phyloP scores from a whole-genome alignment of 1,140 invertebrate genomes.

The Mylabris phalerata region DNA sequence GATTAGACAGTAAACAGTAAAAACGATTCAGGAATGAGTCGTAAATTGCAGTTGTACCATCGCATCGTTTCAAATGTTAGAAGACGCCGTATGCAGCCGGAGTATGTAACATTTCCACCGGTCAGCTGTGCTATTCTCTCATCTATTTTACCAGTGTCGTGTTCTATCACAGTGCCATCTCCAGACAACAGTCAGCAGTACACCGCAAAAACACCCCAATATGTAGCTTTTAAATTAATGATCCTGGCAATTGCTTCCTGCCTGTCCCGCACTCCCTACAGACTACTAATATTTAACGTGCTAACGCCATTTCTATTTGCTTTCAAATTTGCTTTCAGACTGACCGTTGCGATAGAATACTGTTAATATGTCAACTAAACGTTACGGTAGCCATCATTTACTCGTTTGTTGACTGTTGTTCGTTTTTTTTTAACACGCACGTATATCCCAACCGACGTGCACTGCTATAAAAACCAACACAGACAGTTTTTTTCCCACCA shows the following conservation, averaged over 20 bases:
- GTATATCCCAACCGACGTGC: too few species aligned
- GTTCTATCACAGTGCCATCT: constrained; percentile 45
- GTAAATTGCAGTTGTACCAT: constrained; percentile 24
- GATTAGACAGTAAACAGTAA: constrained; percentile 35
- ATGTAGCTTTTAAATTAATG: constrained; percentile 45
- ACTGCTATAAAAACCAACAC: too few species aligned
- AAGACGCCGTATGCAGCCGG: not conserved
- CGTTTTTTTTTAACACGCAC: constrained; percentile 10
- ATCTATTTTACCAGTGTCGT: constrained; percentile 40
- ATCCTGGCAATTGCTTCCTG: constrained; percentile 42
- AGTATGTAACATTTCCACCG: not conserved
- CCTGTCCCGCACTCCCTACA: constrained; percentile 31
- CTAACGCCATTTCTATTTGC: constrained; percentile 38
- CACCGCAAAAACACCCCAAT: constrained; percentile 44
- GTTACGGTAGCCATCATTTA: constrained; percentile 35
- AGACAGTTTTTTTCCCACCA: too few species aligned
- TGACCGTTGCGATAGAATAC: constrained; percentile 37
- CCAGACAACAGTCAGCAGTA: constrained; percentile 44
- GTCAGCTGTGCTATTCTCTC: constrained; percentile 28
- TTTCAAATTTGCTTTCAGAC: constrained; percentile 40
- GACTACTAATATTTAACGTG: constrained; percentile 36
- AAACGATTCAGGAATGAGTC: constrained; percentile 24
- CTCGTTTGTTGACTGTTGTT: constrained; percentile 34
- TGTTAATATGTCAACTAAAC: constrained; percentile 35
- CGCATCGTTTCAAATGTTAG: constrained; percentile 19